These are phyloP conservation scores for Malurus cyaneus DNA, from an alignment of 2,113 vertebrate genomes.

Conservation along the genomic window DNA sequence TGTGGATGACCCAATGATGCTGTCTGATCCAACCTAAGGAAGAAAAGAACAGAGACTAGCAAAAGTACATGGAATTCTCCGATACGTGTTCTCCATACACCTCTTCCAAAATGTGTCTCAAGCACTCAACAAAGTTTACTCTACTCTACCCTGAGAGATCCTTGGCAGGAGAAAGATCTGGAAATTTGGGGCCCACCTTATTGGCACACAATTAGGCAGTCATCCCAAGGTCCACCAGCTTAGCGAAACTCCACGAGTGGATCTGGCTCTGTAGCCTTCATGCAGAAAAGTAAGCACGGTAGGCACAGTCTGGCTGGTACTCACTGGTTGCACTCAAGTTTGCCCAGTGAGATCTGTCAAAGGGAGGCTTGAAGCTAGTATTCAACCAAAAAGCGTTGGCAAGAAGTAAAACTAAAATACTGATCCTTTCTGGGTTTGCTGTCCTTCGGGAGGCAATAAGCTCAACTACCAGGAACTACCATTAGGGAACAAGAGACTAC, in stretches of 20 bases:
- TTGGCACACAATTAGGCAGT: not conserved
- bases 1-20: constrained; percentile 86
- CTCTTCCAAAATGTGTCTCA: not conserved
- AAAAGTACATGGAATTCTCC: not conserved
- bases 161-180: not conserved
- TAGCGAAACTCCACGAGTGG: not conserved
- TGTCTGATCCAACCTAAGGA: constrained; percentile 87
- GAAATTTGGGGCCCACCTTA: not conserved
- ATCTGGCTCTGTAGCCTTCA: not conserved
- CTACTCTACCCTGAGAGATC: not conserved
- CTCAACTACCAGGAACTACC: not conserved
- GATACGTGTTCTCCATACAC: not conserved
- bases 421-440: not conserved
- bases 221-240: not conserved
- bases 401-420: not conserved
- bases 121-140: not conserved
- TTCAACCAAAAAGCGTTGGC: not conserved
- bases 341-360: not conserved
- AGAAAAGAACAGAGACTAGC: not conserved
- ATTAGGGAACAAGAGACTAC: not conserved
- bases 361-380: not conserved
- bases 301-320: not conserved
- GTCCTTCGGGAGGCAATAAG: not conserved
- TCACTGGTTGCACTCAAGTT: not conserved
- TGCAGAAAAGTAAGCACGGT: rapidly evolving